These are phyloP conservation scores for Lagorchestes hirsutus DNA, from an alignment of 2,797 vertebrate species.

Conservation along the genomic window DNA sequence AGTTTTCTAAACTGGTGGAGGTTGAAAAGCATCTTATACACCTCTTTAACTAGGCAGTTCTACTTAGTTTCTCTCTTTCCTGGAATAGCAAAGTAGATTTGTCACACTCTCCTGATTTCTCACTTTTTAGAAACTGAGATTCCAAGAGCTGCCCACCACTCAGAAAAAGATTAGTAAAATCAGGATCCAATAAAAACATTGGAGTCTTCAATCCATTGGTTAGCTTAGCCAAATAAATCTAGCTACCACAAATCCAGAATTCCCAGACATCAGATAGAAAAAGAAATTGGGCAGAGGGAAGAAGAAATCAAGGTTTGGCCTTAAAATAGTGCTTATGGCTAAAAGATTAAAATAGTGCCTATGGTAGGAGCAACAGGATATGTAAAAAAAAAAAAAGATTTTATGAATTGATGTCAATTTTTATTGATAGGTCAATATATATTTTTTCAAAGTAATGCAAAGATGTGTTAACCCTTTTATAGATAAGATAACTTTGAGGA, in stretches of 20 bases:
- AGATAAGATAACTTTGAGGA: background rate
- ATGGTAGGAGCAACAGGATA: background rate
- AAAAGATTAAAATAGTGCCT: background rate
- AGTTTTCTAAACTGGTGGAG: background rate
- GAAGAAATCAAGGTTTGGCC: background rate
- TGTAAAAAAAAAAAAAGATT: background rate
- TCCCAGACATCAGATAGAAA: background rate
- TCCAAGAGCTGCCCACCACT: background rate
- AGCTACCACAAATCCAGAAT: background rate
- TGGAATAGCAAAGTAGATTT: background rate
- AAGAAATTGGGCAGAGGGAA: background rate
- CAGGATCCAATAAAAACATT: background rate
- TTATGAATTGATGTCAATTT: background rate
- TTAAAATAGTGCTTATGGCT: background rate
- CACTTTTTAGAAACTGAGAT: background rate
- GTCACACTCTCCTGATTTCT: background rate
- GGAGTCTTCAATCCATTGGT: too few relatives aligned
- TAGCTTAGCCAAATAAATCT: background rate
- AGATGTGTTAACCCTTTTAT: background rate
- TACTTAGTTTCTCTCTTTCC: background rate
- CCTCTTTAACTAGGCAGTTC: background rate
- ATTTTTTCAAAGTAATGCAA: background rate
- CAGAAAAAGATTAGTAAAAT: background rate
- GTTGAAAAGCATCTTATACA: background rate
- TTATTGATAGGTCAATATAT: background rate